Base-by-base conservation (phyloP, 2,888 invertebrate species). In the Congeria kusceri region DNA sequence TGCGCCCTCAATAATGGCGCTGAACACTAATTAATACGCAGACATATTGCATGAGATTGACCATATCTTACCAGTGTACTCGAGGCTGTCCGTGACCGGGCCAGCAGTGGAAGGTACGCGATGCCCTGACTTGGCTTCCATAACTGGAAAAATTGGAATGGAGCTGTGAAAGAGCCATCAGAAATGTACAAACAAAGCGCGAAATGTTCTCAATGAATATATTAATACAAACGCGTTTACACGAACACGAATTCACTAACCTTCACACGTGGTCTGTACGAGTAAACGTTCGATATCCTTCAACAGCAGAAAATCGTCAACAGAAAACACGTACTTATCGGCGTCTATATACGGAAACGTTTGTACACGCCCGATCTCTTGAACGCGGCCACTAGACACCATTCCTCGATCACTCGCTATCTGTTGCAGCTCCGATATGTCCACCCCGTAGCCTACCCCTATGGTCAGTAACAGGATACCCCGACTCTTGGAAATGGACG, bases 301-400 rank as follows among this genome's bases (percentile, higher is more conserved):
- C 13, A 91, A 78, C 7, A 82, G 84, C 9, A 80, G 78, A 66
- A 87, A 91, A 53, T 85, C 86, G n/a, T 84, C 82, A 39, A 89
- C 90, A 25, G 68, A 66, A 68, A 89, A 90, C 39, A 88, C 76
- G 70, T 89, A 87, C 28, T 85, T 72, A 44, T 15, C 20, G 18
- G 68, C 67, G 0, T 89, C 90, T 27, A 80, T 73, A 18, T 44
- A 9, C n/a, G n/a, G n/a, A n/a, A n/a, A n/a, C 18, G 46, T 44
- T 13, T 44, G 11, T 9, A 13, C 9, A 9, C 9, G 9, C 11
- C 46, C 46, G 11, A 18, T 44, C 11, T 18, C 11, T 13, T 44
- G 11, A 9, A 44, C 46, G 46, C 9, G 46, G 18, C 11, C 46
- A n/a, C n/a, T n/a, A n/a, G n/a, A n/a, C n/a, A n/a, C n/a, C n/a